Evolutionary conservation across 37 sponge, comb jelly and placozoan genomes (phyloP), one percentile per base, ranked within the genome.

Genomic region (Mnemiopsis leidyi): DNA sequence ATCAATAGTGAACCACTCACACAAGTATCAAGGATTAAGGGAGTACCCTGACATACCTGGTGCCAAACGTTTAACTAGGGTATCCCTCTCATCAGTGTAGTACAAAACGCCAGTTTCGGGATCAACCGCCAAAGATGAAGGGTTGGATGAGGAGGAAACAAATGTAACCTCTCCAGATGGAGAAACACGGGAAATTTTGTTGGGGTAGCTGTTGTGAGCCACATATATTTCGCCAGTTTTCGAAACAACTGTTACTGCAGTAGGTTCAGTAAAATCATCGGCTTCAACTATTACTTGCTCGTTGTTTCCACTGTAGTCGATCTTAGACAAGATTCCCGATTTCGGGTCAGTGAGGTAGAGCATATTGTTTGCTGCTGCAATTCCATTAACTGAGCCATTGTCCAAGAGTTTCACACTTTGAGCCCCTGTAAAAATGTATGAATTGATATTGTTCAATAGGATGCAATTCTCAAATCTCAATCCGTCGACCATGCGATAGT

Each of bases 271-370:
- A 5, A 71, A 28, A 28, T n/a, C 25, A 28, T 71, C 75, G 20
- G 75, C 7, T 13, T 48, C 61, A 13, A 48, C 61, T 25, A 71
- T n/a, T 5, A 71, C 75, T 71, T 28, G 7, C 25, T 23, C 3
- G 30, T 71, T 28, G 75, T 71, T 71, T 29, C 75, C 75, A 71
- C 30, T 28, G 23, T 71, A 71, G 75, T 71, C 30, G n/a, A 71
- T 71, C 3, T 29, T 2, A 71, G 25, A 29, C 2, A 71, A 5
- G 3, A 28, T 71, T 5, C 75, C 75, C 7, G 30, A n/a, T 29
- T 71, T 29, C 30, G 75, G 25, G 23, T 71, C 75, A 5, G 75
- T 23, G 23, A 3, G 20, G 75, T 71, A 71, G 23, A 71, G 7
- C 25, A n/a, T n/a, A 24, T 71, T 71, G 75, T 29, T 29, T n/a